Conservation (phyloP, 2,797 vertebrate species). For the Pantherophis vulpinus region DNA sequence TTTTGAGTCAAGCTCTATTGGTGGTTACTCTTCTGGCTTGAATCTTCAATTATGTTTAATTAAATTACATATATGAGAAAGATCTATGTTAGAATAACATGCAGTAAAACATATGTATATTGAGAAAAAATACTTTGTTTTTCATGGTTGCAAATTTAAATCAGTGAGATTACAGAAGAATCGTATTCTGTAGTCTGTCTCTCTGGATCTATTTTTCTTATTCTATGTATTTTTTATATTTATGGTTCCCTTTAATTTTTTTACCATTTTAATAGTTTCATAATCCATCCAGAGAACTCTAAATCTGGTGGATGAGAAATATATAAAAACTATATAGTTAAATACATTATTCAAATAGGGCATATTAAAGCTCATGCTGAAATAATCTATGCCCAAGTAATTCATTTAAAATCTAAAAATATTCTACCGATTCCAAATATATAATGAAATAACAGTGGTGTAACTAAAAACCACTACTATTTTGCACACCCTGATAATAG, state of each 20-base stretch:
- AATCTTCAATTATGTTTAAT: constrained; percentile 46
- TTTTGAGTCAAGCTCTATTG: constrained; percentile 46
- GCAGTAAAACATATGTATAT: constrained; percentile 18
- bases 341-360: neutral
- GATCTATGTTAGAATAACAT: constrained; percentile 40
- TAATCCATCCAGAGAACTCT: neutral
- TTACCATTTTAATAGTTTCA: neutral
- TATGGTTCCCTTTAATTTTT: neutral
- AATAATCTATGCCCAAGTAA: neutral
- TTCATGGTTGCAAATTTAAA: constrained; percentile 30
- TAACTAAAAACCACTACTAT: constrained; percentile 1
- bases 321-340: neutral
- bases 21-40: constrained; percentile 37
- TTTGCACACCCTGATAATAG: neutral
- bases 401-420: constrained; percentile 1
- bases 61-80: constrained; percentile 28
- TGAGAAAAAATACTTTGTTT: constrained; percentile 9
- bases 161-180: constrained; percentile 8
- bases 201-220: constrained; percentile 11
- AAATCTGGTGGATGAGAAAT: neutral
- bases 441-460: constrained; percentile 5
- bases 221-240: neutral
- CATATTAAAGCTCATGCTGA: neutral
- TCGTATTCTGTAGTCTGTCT: constrained; percentile 1
- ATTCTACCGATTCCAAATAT: neutral